phyloP scores from a whole-genome alignment of 2,888 invertebrate species.

The Rhaphigaster nebulosa region DNA sequence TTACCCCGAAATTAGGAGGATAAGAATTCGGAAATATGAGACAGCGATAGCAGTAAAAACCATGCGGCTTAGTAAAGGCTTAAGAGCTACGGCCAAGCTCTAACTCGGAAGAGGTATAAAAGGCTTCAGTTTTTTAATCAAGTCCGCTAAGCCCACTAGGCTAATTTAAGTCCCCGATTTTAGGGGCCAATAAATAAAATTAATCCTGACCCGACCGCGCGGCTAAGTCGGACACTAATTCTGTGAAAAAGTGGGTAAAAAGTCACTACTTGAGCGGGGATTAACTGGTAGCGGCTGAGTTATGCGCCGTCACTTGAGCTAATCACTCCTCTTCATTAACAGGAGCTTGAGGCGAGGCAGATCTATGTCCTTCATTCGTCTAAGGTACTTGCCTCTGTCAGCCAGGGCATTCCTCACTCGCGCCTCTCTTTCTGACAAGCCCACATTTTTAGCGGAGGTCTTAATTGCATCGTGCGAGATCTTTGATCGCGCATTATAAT shows the following conservation, averaged over 20 bases:
- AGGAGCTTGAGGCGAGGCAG: neutral
- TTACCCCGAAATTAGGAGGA: neutral
- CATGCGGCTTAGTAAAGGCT: conserved; percentile 31
- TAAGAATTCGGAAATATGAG: conserved; percentile 15
- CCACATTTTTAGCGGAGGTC: neutral
- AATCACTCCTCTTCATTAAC: conserved; percentile 53
- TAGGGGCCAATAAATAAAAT: conserved; percentile 40
- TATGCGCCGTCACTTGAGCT: conserved; percentile 45
- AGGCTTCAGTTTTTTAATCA: conserved; percentile 46
- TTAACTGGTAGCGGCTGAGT: conserved; percentile 36
- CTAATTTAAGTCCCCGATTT: conserved; percentile 25
- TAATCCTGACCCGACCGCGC: conserved; percentile 46
- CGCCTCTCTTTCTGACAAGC: neutral
- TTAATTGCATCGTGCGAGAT: neutral
- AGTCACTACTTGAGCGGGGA: conserved; percentile 34
- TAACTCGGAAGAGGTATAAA: conserved; percentile 36
- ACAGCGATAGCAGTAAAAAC: conserved; percentile 33
- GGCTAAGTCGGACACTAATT: conserved; percentile 48
- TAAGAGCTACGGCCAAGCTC: conserved; percentile 6
- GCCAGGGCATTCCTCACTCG: conserved; percentile 3
- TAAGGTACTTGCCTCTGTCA: conserved; percentile 32
- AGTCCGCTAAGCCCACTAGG: conserved; percentile 19
- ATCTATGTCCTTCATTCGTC: conserved; percentile 38
- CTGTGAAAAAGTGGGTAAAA: conserved; percentile 32
- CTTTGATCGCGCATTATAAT: neutral